Conservation (phyloP, 2,888 invertebrate genomes). For the Biston stratarius region DNA sequence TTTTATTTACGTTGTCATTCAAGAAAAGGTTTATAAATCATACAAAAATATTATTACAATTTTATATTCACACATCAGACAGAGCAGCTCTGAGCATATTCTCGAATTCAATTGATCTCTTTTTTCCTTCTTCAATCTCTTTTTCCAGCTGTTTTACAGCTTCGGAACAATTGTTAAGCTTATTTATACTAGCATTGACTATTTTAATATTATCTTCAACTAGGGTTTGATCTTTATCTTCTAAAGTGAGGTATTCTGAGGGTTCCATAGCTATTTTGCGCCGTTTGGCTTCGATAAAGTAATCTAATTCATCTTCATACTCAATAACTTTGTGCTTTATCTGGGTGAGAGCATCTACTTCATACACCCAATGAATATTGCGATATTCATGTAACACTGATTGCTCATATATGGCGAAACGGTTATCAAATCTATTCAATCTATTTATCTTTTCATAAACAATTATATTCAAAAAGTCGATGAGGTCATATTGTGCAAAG, state of each 20-base stretch:
- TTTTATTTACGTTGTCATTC: slow-evolving; percentile 45
- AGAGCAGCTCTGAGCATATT: slow-evolving; percentile 78
- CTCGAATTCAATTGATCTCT: slow-evolving; percentile 80
- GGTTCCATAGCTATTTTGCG: slow-evolving; percentile 74
- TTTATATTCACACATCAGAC: slow-evolving; percentile 54
- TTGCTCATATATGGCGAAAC: slow-evolving; percentile 86
- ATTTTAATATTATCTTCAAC: slow-evolving; percentile 71
- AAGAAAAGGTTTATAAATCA: slow-evolving; percentile 42
- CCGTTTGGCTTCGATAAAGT: slow-evolving; percentile 70
- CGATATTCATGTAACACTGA: slow-evolving; percentile 82
- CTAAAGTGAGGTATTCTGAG: slow-evolving; percentile 73
- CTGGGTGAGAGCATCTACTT: slow-evolving; percentile 61
- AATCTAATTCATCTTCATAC: slow-evolving; percentile 72
- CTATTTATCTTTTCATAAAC: slow-evolving; percentile 84
- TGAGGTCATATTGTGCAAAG: slow-evolving; percentile 80
- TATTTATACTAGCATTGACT: slow-evolving; percentile 66
- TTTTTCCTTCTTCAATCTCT: slow-evolving; percentile 76
- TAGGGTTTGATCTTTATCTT: slow-evolving; percentile 72
- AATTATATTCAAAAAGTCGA: slow-evolving; percentile 84
- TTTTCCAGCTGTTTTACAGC: slow-evolving; percentile 79
- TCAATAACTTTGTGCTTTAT: slow-evolving; percentile 73
- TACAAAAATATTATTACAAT: slow-evolving; percentile 46
- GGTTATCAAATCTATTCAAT: slow-evolving; percentile 74
- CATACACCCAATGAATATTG: slow-evolving; percentile 87
- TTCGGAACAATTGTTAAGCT: slow-evolving; percentile 67